Evolutionary conservation across 2,797 vertebrate genomes (phyloP).

Genomic region (Rhinella marina): DNA sequence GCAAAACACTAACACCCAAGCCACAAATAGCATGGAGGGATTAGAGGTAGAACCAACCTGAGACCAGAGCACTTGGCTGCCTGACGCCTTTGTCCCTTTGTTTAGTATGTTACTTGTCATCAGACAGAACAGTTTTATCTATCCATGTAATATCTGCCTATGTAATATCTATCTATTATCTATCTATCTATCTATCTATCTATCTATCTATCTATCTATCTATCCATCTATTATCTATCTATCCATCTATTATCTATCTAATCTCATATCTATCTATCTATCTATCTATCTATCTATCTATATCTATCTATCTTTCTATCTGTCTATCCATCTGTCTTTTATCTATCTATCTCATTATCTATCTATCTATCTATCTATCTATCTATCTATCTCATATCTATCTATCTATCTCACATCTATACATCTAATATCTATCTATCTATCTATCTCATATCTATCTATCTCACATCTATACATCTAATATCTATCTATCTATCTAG

Average conservation of each 20-base stretch:
- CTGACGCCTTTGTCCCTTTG: slow-evolving; percentile 14
- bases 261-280: background rate
- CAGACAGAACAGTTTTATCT: background rate
- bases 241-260: background rate
- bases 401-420: background rate
- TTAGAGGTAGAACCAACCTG: background rate
- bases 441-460: background rate
- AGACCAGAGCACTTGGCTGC: background rate
- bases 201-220: slow-evolving; percentile 5
- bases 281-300: background rate
- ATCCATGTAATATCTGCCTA: background rate
- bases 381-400: slow-evolving; percentile 23
- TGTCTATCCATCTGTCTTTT: background rate
- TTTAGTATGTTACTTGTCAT: background rate
- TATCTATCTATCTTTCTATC: background rate
- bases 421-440: background rate
- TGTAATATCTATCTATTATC: background rate
- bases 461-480: background rate
- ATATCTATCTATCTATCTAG: slow-evolving; percentile 11
- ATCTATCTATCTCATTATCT: background rate
- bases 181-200: background rate
- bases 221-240: background rate
- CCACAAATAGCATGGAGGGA: slow-evolving; percentile 76
- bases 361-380: slow-evolving; percentile 15
- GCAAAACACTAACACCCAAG: slow-evolving; percentile 72